A percentile compares a stretch with the other conserved stretches of the same genome.
Evolutionary conservation across 2,797 vertebrate genomes (phyloP).

Genomic region (Microhierax caerulescens): DNA sequence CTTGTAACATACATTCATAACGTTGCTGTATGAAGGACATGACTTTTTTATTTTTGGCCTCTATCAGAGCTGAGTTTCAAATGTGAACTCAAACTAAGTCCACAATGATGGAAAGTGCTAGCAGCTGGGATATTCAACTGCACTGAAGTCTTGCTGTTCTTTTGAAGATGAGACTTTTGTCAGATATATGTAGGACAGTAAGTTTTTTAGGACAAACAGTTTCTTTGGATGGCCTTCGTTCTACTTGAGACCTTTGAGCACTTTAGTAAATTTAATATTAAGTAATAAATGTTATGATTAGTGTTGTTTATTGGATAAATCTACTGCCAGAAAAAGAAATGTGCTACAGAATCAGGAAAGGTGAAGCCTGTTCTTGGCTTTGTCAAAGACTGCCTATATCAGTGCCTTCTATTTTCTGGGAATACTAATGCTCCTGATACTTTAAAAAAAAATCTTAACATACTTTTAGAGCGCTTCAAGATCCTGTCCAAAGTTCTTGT

Average conservation of each 20-base stretch:
- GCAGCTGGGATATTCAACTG: neutral
- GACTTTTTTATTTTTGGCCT: neutral
- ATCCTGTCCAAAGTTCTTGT: neutral
- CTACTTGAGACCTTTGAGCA: neutral
- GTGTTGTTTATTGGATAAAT: slow-evolving; percentile 21
- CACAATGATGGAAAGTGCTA: neutral
- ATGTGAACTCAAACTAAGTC: neutral
- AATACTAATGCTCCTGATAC: neutral
- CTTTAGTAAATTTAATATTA: slow-evolving; percentile 31
- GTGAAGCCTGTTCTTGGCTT: neutral
- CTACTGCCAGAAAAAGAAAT: neutral
- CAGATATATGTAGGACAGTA: neutral
- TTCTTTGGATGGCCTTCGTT: neutral
- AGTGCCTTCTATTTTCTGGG: neutral
- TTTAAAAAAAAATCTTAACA: neutral
- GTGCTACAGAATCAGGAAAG: neutral
- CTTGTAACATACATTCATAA: neutral
- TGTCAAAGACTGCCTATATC: neutral
- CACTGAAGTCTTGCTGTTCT: neutral
- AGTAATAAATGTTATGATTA: neutral
- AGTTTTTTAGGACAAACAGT: neutral
- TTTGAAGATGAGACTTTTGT: neutral
- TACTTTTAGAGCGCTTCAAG: neutral
- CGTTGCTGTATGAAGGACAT: neutral
- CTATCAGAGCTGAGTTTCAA: neutral